A percentile compares a stretch with the other conserved stretches of the same genome.
Evolutionary conservation across 1,140 invertebrate genomes (phyloP).

Genomic region (Aphaenogaster rudis): DNA sequence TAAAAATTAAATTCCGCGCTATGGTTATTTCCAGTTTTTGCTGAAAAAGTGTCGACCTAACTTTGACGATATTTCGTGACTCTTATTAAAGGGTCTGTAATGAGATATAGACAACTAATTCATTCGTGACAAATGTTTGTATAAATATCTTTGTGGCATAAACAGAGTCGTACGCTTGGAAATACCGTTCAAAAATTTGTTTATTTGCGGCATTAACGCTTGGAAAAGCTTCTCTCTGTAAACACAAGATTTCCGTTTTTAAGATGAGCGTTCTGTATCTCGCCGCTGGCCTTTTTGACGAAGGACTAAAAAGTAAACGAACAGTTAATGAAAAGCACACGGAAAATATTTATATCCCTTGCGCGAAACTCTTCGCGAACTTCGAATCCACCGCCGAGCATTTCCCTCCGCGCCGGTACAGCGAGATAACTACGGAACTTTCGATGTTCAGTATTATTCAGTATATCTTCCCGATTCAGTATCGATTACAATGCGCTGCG

Average conservation of each 20-base stretch:
- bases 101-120: too few relatives aligned
- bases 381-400: constrained; percentile 11
- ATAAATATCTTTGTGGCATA: neutral
- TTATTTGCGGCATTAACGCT: constrained; percentile 22
- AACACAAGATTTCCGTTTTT: constrained; percentile 39
- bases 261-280: neutral
- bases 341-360: constrained; percentile 54
- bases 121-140: too few relatives aligned
- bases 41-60: too few relatives aligned
- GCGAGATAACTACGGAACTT: constrained; percentile 20
- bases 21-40: too few relatives aligned
- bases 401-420: neutral
- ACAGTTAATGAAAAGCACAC: constrained; percentile 60
- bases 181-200: neutral
- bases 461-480: constrained; percentile 36
- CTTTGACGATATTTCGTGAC: too few relatives aligned
- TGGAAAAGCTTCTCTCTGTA: neutral
- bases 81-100: too few relatives aligned
- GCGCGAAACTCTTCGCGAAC: constrained; percentile 35
- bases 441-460: constrained; percentile 21
- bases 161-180: neutral
- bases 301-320: constrained; percentile 46
- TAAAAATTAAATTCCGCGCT: too few relatives aligned
- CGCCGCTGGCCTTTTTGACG: constrained; percentile 24
- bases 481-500: constrained; percentile 36